Percentiles rank a stretch among this genome's conserved stretches.
Evolutionary conservation across 2,888 invertebrate species (phyloP).

Genomic region (Diarsia mendica): DNA sequence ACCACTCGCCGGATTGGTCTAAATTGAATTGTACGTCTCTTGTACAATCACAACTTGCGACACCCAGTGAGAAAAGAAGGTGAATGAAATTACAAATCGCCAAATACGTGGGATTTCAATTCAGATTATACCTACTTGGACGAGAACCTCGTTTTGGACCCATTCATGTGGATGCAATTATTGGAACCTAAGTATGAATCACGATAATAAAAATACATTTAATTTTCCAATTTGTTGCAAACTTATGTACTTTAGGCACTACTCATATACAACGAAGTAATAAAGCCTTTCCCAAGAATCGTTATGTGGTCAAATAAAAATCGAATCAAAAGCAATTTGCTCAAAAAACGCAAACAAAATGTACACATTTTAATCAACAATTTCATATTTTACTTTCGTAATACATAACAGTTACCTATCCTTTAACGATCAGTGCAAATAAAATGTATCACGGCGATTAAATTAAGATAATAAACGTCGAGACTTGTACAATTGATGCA

Average conservation of each 20-base stretch:
- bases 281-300: conserved; percentile 47
- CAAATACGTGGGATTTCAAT: conserved; percentile 66
- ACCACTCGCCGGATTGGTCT: conserved; percentile 46
- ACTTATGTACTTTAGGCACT: conserved; percentile 21
- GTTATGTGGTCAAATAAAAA: conserved; percentile 39
- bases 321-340: conserved; percentile 28
- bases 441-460: conserved; percentile 20
- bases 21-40: conserved; percentile 56
- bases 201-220: conserved; percentile 32
- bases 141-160: conserved; percentile 31
- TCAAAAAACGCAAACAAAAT: conserved; percentile 16
- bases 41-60: conserved; percentile 62
- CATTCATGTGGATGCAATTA: conserved; percentile 40
- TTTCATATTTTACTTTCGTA: conserved; percentile 26
- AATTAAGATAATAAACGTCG: conserved; percentile 31
- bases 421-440: conserved; percentile 28
- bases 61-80: conserved; percentile 59
- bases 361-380: background rate
- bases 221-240: conserved; percentile 11
- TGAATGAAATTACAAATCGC: conserved; percentile 62
- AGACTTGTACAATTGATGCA: conserved; percentile 39
- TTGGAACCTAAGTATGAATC: conserved; percentile 38
- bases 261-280: conserved; percentile 25
- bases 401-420: conserved; percentile 25
- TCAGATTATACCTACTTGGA: conserved; percentile 44